These are phyloP conservation scores for Drosophila bocqueti DNA, from an alignment of 1,140 invertebrate genomes.

Conservation along the genomic window DNA sequence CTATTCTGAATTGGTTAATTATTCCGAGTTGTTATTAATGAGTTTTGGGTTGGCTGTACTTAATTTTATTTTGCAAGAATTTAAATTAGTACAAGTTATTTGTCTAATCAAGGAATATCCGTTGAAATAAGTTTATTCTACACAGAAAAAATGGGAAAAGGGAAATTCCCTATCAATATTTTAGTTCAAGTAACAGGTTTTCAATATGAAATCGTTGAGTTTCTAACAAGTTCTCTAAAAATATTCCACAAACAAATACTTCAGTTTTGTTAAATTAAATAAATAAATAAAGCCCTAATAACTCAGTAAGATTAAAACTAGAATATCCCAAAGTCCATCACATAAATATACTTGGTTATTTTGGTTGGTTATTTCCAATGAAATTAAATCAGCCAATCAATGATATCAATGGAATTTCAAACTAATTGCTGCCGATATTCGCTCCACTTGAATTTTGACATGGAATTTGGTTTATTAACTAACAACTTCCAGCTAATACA, in stretches of 20 bases:
- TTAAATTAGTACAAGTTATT: background rate
- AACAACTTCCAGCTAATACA: conserved; percentile 23
- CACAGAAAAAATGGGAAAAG: background rate
- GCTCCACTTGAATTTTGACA: conserved; percentile 6
- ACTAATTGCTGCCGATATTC: conserved; percentile 12
- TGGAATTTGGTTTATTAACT: conserved; percentile 48
- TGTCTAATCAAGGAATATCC: background rate
- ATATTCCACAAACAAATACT: background rate
- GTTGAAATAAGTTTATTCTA: background rate
- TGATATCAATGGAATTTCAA: conserved; percentile 15
- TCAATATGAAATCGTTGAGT: no score
- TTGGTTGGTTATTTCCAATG: background rate
- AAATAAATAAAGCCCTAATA: background rate
- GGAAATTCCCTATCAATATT: no score
- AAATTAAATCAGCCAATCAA: conserved; percentile 7
- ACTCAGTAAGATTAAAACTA: background rate
- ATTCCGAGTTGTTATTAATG: background rate
- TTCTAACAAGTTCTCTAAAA: background rate
- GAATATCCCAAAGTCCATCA: no score
- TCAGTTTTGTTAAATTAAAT: background rate
- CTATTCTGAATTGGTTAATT: conserved; percentile 24
- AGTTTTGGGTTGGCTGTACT: background rate
- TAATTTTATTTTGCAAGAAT: background rate
- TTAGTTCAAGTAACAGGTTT: background rate
- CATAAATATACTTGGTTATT: background rate